Evolutionary conservation across 2,113 vertebrate genomes (phyloP), one percentile per base, ranked within the genome.

Genomic region (Columba janthina): DNA sequence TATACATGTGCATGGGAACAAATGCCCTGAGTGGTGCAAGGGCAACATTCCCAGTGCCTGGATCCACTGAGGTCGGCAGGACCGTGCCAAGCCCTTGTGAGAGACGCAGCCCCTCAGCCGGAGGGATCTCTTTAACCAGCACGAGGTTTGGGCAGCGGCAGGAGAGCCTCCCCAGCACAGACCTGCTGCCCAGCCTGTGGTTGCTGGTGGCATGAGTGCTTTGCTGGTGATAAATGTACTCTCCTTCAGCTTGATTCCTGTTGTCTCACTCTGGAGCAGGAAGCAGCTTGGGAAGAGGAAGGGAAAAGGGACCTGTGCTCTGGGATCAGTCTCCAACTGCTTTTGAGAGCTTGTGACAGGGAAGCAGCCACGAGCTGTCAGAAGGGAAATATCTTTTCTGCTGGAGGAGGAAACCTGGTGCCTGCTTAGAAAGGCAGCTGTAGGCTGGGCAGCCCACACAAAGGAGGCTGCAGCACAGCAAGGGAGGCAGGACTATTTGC

Each of bases 191-290:
- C 83, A 82, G 65, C 36, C 25, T n/a, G 29, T 32, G 36, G 29
- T 2, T 54, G 29, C 48, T 73, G 54, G 19, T 5, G 5, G 19
- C 38, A 25, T 0, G 2, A 34, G 32, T 0, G 0, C 6, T 71
- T 61, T 93, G 34, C 46, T 36, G 11, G 19, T 36, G 25, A 67
- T 20, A 51, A 31, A 57, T 80, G 51, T 40, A 29, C 14, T 79
- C 50, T 65, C 26, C 53, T 76, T 67, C 69, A 81, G 18, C 25
- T 11, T 48, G 9, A 50, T 20, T 13, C 25, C 18, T 51, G 15
- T 36, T 76, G 21, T 36, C 42, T 57, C 53, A 32, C 51, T 38
- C 69, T 80, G 40, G 51, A 74, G 34, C 40, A 88, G 40, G 18
- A 84, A 80, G 17, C 18, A 46, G 15, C 36, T 70, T 66, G 22